Evolutionary conservation across 2,797 vertebrate species (phyloP), one percentile per base, ranked within the genome.

Genomic region (Mus caroli): DNA sequence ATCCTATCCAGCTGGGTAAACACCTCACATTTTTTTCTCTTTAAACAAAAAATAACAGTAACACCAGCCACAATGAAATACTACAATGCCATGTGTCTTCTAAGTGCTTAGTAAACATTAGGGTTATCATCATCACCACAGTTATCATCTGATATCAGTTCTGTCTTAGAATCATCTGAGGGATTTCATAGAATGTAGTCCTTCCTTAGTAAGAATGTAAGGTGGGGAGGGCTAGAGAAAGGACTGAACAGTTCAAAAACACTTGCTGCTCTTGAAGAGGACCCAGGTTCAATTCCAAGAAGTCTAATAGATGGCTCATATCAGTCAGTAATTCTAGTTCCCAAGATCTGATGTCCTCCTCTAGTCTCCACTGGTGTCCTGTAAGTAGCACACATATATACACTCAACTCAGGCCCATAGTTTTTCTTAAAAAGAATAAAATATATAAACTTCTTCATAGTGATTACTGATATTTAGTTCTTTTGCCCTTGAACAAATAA

Each of bases 401-500:
- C 12, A n/a, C 46, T 26, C 46, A 52, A n/a, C 62, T 26, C 62
- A 52, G 22, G 34, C 46, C 62, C 31, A 24, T 73, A 54, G 40
- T 54, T 37, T 54, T n/a, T 64, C 37, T 40, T 28, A 13, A 84
- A 46, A 69, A 17, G 20, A 89, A 91, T 46, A 28, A 94, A 83
- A 87, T 10, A 17, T 46, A 50, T 28, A 10, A 6, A 34, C 10
- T 88, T 83, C 86, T 89, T 86, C 90, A 71, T 52, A 64, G 3
- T 22, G 82, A 6, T 78, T 85, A 19, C 13, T 52, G 71, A 88
- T 94, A 77, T 64, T 82, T 93, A 34, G 22, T n/a, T 78, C 43
- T 94, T 94, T 89, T 60, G 17, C 20, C 40, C 24, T 78, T 67
- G 9, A 71, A 94, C 31, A 92, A 89, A 71, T 86, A 80, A 67